Evolutionary conservation across 2,113 vertebrate species (phyloP).

Genomic region (Catharus fuscescens): DNA sequence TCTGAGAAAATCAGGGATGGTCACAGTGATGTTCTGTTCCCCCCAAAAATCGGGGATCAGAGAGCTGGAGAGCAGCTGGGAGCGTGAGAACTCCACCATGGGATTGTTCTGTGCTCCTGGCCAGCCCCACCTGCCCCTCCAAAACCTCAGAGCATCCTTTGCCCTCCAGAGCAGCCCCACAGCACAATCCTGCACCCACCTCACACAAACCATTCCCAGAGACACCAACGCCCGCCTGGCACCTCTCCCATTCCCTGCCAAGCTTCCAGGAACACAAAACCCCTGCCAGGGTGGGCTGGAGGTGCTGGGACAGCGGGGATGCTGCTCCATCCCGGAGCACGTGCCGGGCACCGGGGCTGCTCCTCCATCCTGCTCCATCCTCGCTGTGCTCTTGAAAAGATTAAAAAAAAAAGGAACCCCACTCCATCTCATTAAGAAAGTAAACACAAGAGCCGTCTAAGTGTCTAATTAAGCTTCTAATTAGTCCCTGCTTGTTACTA

Average conservation of each 20-base stretch:
- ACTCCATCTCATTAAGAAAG: conserved; percentile 99
- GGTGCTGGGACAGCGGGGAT: not conserved
- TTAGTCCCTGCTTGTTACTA: conserved; percentile 99
- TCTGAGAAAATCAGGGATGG: rapidly evolving
- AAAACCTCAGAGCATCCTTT: not conserved
- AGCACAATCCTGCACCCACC: not conserved
- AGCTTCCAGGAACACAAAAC: not conserved
- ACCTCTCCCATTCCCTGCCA: not conserved
- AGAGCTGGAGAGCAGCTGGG: not conserved
- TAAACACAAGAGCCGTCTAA: conserved; percentile 99
- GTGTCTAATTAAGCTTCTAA: conserved; percentile 99
- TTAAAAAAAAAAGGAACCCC: conserved; percentile 76
- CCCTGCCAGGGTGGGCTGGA: rapidly evolving
- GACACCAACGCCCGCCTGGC: rapidly evolving
- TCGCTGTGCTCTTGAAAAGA: conserved; percentile 72
- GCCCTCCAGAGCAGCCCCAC: rapidly evolving
- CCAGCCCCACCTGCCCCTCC: not conserved
- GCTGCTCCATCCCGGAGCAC: conserved; percentile 11
- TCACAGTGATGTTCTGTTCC: not conserved
- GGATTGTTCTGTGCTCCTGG: not conserved
- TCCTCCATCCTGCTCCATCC: conserved; percentile 23
- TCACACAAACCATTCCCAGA: not conserved
- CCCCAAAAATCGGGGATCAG: rapidly evolving
- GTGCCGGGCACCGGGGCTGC: not conserved
- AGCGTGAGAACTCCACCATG: rapidly evolving